Conservation (phyloP, 2,797 vertebrate species). For the Acomys russatus region DNA sequence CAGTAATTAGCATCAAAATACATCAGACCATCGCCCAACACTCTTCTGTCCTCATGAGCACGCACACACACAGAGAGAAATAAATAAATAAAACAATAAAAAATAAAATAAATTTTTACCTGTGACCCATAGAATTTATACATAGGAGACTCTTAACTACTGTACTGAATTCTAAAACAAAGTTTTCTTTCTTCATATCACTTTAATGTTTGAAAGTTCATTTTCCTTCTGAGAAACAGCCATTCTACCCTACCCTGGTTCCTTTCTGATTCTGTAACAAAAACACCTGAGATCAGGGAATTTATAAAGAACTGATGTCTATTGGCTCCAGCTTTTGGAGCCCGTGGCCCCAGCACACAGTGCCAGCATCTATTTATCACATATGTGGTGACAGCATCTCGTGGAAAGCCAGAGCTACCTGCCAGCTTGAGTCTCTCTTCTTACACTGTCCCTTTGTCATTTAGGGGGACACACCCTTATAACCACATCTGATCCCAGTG, state of each 20-base stretch:
- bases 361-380: not conserved
- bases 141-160: not conserved
- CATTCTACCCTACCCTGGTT: not conserved
- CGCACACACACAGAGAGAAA: not conserved
- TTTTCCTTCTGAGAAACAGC: slow-evolving; percentile 20
- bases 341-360: not conserved
- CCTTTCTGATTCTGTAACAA: not conserved
- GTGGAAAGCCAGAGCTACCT: not conserved
- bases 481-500: not conserved
- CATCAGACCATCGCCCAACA: no score
- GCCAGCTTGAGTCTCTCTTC: not conserved
- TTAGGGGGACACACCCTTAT: no score
- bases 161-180: not conserved
- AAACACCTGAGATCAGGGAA: not conserved
- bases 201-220: not conserved
- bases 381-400: not conserved
- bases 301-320: not conserved
- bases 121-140: not conserved
- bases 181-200: not conserved
- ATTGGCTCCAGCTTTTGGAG: not conserved
- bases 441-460: not conserved
- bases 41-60: not conserved
- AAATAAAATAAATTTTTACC: not conserved
- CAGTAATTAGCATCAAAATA: no score
- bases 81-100: not conserved